Evolutionary conservation across 2,797 vertebrate genomes (phyloP).

Genomic region (Oophaga sylvatica): DNA sequence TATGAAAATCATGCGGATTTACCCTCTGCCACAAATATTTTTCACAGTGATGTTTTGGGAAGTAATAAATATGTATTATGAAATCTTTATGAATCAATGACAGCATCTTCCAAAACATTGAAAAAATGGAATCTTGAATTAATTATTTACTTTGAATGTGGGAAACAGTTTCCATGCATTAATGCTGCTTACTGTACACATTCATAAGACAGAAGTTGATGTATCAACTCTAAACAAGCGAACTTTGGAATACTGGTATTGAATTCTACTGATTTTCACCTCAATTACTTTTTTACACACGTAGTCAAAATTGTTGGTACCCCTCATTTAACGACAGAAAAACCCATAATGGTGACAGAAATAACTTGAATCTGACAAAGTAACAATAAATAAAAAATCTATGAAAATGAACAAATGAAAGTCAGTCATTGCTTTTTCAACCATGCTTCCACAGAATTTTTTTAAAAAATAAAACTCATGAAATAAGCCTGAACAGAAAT

Average conservation of each 20-base stretch:
- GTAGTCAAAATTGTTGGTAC: too few relatives aligned
- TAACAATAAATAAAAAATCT: too few relatives aligned
- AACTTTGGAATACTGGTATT: background rate
- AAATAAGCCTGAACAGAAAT: too few relatives aligned
- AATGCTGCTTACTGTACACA: background rate
- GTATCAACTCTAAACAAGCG: background rate
- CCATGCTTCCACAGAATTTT: too few relatives aligned
- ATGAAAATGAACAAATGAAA: too few relatives aligned
- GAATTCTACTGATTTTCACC: too few relatives aligned
- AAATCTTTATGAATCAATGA: slow-evolving; percentile 5
- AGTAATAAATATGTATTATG: slow-evolving; percentile 24
- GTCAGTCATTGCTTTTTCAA: too few relatives aligned
- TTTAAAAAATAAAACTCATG: too few relatives aligned
- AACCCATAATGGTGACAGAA: too few relatives aligned
- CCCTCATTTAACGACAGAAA: too few relatives aligned
- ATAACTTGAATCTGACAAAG: too few relatives aligned
- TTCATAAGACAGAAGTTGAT: background rate
- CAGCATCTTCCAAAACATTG: background rate
- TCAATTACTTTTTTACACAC: too few relatives aligned
- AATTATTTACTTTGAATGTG: slow-evolving; percentile 24
- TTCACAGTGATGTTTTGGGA: slow-evolving; percentile 1
- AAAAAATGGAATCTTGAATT: slow-evolving; percentile 27
- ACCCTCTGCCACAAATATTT: slow-evolving; percentile 3
- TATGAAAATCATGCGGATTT: background rate
- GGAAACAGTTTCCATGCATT: slow-evolving; percentile 27